These are phyloP conservation scores for Cydia pomonella DNA, from an alignment of 1,140 invertebrate species.

Conservation along the genomic window DNA sequence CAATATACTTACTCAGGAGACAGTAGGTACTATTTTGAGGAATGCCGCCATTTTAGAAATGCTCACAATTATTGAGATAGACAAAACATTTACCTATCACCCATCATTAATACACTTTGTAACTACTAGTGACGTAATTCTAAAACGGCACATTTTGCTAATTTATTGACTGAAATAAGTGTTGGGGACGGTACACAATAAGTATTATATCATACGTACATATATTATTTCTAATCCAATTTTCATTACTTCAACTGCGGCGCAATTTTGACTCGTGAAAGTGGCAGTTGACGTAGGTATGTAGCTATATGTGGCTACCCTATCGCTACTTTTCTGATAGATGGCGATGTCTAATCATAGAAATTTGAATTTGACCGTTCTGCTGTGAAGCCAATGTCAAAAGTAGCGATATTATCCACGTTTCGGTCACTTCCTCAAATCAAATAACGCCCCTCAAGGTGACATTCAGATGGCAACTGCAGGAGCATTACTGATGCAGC, in stretches of 20 bases:
- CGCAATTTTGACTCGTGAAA: background rate
- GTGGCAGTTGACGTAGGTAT: background rate
- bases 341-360: no score
- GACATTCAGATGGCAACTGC: no score
- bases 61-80: slow-evolving; percentile 36
- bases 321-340: no score
- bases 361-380: no score
- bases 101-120: slow-evolving; percentile 21
- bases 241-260: background rate
- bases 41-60: slow-evolving; percentile 17
- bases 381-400: no score
- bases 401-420: no score
- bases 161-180: slow-evolving; percentile 42
- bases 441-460: no score
- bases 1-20: slow-evolving; percentile 9
- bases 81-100: slow-evolving; percentile 42
- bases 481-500: no score
- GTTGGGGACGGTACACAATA: slow-evolving; percentile 35
- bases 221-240: background rate
- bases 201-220: slow-evolving; percentile 29
- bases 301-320: no score
- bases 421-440: no score
- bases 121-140: background rate
- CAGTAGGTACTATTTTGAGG: background rate
- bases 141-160: slow-evolving; percentile 35